Base-by-base conservation (phyloP, 1,140 invertebrate genomes). In the Helicoverpa armigera region DNA sequence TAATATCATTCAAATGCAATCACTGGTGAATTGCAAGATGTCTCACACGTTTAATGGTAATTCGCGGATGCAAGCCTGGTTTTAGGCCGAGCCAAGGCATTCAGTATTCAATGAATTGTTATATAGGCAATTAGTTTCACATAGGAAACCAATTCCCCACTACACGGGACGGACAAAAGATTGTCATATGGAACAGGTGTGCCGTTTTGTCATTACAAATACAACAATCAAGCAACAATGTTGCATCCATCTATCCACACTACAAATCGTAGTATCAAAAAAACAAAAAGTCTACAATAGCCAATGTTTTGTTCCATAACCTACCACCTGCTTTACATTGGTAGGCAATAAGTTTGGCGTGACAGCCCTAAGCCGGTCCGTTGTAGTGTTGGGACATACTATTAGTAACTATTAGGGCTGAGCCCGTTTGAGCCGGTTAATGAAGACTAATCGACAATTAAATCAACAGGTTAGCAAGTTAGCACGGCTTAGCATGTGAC, bases 361-460 rank as follows among this genome's bases (percentile, higher is more conserved):
- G 79, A 75, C 79, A 81, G 50, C 70, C 73, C 50, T 87, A 85
- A 91, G 87, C 86, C 83, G 80, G 67, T 72, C 70, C 29, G 51
- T 76, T 80, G 79, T 82, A 67, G 83, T 84, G 83, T 69, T 82
- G 82, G 83, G 84, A 87, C 87, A 86, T 70, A 89, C 89, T 89
- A 92, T 93, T 93, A 93, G 90, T 93, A 89, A 88, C 90, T 89
- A 90, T 93, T 92, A 92, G 86, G 79, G 78, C 75, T 82, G 83
- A 91, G 83, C 89, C 84, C 81, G 75, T 86, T 85, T 87, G 87
- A 89, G 89, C 87, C 75, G 72, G 60, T 29, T 91, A 93, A 92
- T 93, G 90, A 90, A 90, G 91, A 93, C 87, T 91, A 93, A 93
- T 91, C 86, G 91, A 88, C 86, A 85, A 91, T 93, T 93, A 91